Evolutionary conservation across 2,888 invertebrate species (phyloP), one percentile per base, ranked within the genome.

Genomic region (Capitulum mitella): DNA sequence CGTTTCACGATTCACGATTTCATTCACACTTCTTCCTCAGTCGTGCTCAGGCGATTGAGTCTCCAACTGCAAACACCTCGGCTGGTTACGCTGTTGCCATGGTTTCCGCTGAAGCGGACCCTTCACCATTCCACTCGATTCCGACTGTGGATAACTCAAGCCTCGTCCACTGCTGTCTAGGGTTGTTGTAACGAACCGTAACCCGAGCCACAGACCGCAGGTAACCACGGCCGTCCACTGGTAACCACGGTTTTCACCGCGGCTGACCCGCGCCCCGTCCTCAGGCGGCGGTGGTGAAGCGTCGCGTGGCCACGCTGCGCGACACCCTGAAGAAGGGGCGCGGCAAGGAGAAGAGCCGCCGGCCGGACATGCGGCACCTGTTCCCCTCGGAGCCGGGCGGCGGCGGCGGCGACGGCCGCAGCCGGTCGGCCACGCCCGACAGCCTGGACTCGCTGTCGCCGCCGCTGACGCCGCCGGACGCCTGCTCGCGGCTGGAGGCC

Each of bases 341-440:
- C 79, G 83, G 83, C 80, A 88, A 90, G 83, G 85, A 85, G 77
- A 87, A 86, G 79, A 80, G 82, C 46, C 89, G 90, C 80, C 91
- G 92, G 83, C 92, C 92, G 26, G 94, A 94, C 85, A 92, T 94
- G 80, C 87, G 94, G 83, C 93, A 94, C 86, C 92, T 94, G 78
- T 92, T 93, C 84, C 90, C 92, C 85, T 92, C 82, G 93, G 93
- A 85, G 93, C 85, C 93, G 94, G 29, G 29, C 75, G 93, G 93
- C 85, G 29, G 29, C 75, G 93, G 93, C 85, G 93, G 85, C 93
- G 94, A 81, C 74, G 81, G 82, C 26, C 77, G 82, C 48, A 82
- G 82, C 82, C 90, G 94, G 82, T 94, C 93, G 85, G 94, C 93
- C 82, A 94, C 94, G 79, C 94, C 94, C 46, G 94, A 94, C 87